Evolutionary conservation across 2,113 vertebrate species (phyloP).

Genomic region (Boulengeromyrus knoepffleri): DNA sequence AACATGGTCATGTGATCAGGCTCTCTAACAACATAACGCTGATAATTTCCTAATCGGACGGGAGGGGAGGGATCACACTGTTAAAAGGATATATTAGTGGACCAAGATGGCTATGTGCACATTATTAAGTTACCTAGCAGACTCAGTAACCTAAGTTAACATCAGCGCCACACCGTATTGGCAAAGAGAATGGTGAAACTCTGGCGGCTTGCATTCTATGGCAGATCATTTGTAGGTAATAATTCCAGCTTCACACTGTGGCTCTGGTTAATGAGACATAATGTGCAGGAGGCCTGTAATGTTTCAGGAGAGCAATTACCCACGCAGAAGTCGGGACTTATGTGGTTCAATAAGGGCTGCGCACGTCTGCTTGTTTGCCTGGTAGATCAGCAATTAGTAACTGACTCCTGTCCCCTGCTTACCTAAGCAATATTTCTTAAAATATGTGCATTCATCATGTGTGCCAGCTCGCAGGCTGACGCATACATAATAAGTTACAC

Average conservation of each 20-base stretch:
- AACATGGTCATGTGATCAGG: background rate
- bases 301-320: background rate
- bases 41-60: background rate
- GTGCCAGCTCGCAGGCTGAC: background rate
- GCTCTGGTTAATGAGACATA: background rate
- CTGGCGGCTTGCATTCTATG: background rate
- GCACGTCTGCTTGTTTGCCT: background rate
- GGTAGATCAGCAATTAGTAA: background rate
- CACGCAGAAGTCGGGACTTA: background rate
- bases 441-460: constrained; percentile 6
- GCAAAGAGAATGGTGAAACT: background rate
- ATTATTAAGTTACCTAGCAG: background rate
- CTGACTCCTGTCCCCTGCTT: background rate
- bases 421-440: background rate
- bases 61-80: background rate
- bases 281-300: background rate
- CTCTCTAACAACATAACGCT: background rate
- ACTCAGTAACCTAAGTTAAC: background rate
- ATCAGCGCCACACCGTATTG: background rate
- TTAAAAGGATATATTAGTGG: constrained; percentile 3
- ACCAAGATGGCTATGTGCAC: background rate
- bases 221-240: background rate
- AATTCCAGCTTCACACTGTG: background rate
- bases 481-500: background rate
- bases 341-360: background rate